phyloP scores from a whole-genome alignment of 2,797 vertebrate genomes.

The Neosilurus mollespiculum region DNA sequence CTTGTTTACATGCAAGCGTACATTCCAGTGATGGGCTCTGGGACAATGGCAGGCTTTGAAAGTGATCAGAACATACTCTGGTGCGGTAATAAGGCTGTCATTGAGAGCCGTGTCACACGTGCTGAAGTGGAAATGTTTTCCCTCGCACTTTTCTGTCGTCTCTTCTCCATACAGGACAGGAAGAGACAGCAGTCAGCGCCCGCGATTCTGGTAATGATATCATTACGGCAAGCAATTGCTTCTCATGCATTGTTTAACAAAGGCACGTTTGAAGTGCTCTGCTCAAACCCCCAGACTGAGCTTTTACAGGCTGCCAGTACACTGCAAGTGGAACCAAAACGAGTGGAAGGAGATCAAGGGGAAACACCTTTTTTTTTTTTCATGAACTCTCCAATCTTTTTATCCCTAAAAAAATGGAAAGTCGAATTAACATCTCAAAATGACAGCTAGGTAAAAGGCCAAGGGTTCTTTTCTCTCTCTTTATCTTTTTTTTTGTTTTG shows the following conservation, averaged over 20 bases:
- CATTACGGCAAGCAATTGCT: slow-evolving; percentile 53
- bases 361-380: slow-evolving; percentile 46
- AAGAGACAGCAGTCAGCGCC: slow-evolving; percentile 54
- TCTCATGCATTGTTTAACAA: slow-evolving; percentile 60
- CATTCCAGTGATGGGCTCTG: slow-evolving; percentile 38
- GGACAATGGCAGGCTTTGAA: slow-evolving; percentile 52
- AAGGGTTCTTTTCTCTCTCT: neutral
- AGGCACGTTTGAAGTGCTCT: slow-evolving; percentile 55
- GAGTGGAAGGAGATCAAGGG: slow-evolving; percentile 48
- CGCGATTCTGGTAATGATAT: slow-evolving; percentile 57
- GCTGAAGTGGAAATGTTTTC: slow-evolving; percentile 46
- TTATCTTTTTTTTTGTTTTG: neutral
- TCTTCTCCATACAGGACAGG: slow-evolving; percentile 38
- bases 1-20: slow-evolving; percentile 50
- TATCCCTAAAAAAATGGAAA: slow-evolving; percentile 27
- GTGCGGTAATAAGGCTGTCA: slow-evolving; percentile 52
- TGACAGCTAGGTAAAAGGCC: slow-evolving; percentile 32
- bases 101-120: slow-evolving; percentile 52
- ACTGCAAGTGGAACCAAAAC: slow-evolving; percentile 46
- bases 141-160: slow-evolving; percentile 23
- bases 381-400: slow-evolving; percentile 29
- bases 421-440: slow-evolving; percentile 46
- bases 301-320: slow-evolving; percentile 41
- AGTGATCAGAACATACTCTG: slow-evolving; percentile 40
- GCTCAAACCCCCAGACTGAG: slow-evolving; percentile 46